Base-by-base conservation (phyloP, 2,888 invertebrate species). In the Pammene aurita region DNA sequence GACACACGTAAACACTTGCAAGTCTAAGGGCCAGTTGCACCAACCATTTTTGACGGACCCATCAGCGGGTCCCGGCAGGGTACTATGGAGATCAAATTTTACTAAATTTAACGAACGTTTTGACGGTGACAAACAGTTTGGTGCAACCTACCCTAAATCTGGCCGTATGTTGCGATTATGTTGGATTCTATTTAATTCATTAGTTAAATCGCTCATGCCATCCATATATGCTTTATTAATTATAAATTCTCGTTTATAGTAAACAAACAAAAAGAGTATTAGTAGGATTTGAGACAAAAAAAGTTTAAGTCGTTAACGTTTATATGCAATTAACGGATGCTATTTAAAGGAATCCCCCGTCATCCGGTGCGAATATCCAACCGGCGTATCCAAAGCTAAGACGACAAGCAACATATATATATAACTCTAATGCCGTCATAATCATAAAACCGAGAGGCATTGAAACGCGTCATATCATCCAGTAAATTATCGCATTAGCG, bases 401-500 rank as follows among this genome's bases (percentile, higher is more conserved):
- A 9, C 38, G 7, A 38, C 38, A 9, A 38, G 38, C 38, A 38
- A 38, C 38, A 9, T 26, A 18, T 50, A 55, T 38, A 61, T 50
- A 55, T 38, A 61, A 61, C 26, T 34, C 26, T 18, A 48, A 48
- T 64, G 63, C 38, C 68, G 54, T 68, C 68, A 46, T 54, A 48
- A 58, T 42, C 58, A 60, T 68, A 64, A 63, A 52, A 57, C n/a
- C 61, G 46, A 50, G 67, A 16, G 52, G 62, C 62, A 62, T 55
- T 34, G 18, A 46, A 63, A 44, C 38, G 34, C 68, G 64, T 64
- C 52, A 64, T 26, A 16, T 64, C 52, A 64, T 26, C 34, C 52
- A 18, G 35, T 48, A 61, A 62, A 48, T 38, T 56, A 42, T 34
- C 57, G 42, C 16, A 56, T 61, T 61, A 34, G 56, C 41, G 67